Conservation (phyloP, 2,888 invertebrate genomes). For the Pandemis corylana region DNA sequence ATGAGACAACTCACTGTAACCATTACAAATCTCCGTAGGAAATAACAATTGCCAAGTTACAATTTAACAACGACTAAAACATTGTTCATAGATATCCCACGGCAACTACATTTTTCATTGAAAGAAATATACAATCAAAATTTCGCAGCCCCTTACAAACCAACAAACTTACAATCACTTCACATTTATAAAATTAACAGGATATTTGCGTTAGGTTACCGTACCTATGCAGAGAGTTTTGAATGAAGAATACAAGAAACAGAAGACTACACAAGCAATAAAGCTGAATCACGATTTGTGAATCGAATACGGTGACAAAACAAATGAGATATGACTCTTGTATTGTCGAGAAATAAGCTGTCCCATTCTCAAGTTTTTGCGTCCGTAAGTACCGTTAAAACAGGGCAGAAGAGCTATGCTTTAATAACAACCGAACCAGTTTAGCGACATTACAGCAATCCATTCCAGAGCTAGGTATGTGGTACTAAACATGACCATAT, state of each 20-base stretch:
- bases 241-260: slow-evolving; percentile 6
- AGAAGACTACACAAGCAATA: neutral
- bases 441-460: slow-evolving; percentile 2
- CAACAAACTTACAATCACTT: no score
- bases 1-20: no score
- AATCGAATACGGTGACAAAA: slow-evolving; percentile 1
- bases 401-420: slow-evolving; percentile 17
- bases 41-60: no score
- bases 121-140: no score
- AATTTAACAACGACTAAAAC: no score
- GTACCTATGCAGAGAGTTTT: neutral
- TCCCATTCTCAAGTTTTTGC: neutral
- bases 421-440: slow-evolving; percentile 9
- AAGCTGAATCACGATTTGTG: slow-evolving; percentile 5
- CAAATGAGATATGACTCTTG: neutral
- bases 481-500: neutral
- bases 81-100: no score
- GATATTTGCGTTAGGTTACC: no score
- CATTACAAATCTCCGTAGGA: no score
- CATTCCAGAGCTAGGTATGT: slow-evolving; percentile 3
- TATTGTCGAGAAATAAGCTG: neutral
- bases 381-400: neutral
- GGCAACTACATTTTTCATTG: no score
- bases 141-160: no score
- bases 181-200: no score